Evolutionary conservation across 2,888 invertebrate genomes (phyloP), one percentile per base, ranked within the genome.

Genomic region (Operophtera brumata): DNA sequence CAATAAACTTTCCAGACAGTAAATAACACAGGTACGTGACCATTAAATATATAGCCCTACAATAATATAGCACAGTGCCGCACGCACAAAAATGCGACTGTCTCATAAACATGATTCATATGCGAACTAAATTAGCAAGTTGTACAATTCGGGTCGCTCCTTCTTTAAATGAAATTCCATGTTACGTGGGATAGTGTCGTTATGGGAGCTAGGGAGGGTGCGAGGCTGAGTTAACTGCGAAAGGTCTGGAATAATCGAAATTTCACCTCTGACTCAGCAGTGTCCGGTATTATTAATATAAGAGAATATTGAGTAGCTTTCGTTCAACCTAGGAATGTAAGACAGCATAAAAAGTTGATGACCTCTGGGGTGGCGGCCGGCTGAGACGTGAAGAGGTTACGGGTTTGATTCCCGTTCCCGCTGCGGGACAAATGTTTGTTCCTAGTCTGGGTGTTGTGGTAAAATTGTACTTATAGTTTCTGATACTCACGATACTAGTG

Each of bases 81-180:
- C 72, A 77, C 77, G 74, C 74, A 75, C 77, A 82, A 82, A 84
- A 85, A 82, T 82, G 75, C 73, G 67, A 61, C 73, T 76, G 79
- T 75, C 78, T 75, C 80, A 79, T 86, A 81, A 84, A 81, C 61
- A 71, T 86, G 84, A 87, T 84, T 81, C 80, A 86, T 83, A 66
- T 61, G 64, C 70, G 67, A 66, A 70, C 74, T 75, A 84, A 86
- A 87, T 86, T 85, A 86, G 84, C 80, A 75, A 78, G 70, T n/a
- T 66, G 78, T 71, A 71, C 75, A 75, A 75, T 73, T 32, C 14
- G 67, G 73, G 70, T 48, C 50, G 67, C 69, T 66, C 67, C 80
- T 84, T 82, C 86, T 84, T 84, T 82, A 86, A 86, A 86, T 86
- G 84, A 84, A 89, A 88, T 87, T 86, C 86, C 85, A 78, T 75